Conservation (phyloP, 2,113 vertebrate species). For the Pitta sordida region DNA sequence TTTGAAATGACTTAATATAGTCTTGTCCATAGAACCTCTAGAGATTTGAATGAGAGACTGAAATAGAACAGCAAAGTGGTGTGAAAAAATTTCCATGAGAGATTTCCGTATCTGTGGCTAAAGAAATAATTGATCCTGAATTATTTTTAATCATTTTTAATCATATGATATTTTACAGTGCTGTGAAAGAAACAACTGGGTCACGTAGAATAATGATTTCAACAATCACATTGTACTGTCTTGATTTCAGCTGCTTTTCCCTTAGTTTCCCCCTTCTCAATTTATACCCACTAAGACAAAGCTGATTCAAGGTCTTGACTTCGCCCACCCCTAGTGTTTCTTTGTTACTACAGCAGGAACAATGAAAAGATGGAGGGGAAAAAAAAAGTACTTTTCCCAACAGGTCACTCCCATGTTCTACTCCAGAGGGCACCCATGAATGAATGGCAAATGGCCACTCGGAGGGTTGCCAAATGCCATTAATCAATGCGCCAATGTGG, state of each 20-base stretch:
- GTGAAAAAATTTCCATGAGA: background rate
- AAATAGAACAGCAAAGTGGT: background rate
- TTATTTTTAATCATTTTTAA: too few species aligned
- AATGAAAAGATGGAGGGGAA: background rate
- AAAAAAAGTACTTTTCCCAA: background rate
- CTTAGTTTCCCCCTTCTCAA: background rate
- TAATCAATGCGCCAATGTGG: slow-evolving; percentile 26
- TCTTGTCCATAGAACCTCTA: background rate
- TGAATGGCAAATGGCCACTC: slow-evolving; percentile 37
- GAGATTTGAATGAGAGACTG: background rate
- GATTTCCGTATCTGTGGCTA: background rate
- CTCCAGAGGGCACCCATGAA: slow-evolving; percentile 27
- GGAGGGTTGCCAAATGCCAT: slow-evolving; percentile 22
- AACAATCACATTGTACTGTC: background rate
- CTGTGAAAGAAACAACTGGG: background rate
- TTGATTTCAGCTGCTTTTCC: background rate
- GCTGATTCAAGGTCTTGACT: background rate
- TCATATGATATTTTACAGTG: background rate
- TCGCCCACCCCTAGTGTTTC: background rate
- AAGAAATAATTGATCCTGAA: background rate
- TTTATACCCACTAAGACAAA: background rate
- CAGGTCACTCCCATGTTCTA: background rate
- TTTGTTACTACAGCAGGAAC: background rate
- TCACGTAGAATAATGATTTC: background rate
- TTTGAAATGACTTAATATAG: background rate